These are phyloP conservation scores for Xanthorhoe designata DNA, from an alignment of 2,888 invertebrate species.

Conservation along the genomic window DNA sequence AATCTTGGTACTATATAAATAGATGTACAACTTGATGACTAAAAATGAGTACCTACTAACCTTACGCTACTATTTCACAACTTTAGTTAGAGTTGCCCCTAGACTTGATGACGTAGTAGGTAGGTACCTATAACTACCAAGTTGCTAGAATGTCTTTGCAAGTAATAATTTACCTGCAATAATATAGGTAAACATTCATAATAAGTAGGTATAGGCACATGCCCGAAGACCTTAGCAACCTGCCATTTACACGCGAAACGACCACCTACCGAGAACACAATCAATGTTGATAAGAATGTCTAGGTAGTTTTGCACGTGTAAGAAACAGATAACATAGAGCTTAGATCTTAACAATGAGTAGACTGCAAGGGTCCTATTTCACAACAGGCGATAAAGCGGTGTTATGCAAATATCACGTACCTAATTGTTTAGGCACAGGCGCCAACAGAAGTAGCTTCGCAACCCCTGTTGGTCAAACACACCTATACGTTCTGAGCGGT, in stretches of 20 bases:
- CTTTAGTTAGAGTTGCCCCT: background rate
- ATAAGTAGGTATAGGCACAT: background rate
- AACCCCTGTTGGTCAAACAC: background rate
- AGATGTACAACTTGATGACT: background rate
- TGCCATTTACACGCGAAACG: background rate
- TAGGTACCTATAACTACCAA: background rate
- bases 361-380: constrained; percentile 45
- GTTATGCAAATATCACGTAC: constrained; percentile 60
- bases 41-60: background rate
- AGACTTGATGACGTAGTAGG: background rate
- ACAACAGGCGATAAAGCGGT: constrained; percentile 49
- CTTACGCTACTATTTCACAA: background rate
- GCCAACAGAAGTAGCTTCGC: constrained; percentile 2
- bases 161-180: too few relatives aligned
- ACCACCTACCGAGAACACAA: background rate
- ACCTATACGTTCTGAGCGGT: background rate
- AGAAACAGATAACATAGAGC: background rate
- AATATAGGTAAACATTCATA: background rate
- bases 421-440: constrained; percentile 36
- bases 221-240: background rate
- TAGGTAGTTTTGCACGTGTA: constrained; percentile 1
- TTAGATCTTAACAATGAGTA: constrained; percentile 42
- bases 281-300: background rate
- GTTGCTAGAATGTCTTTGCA: too few relatives aligned
- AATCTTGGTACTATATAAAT: background rate